These are phyloP conservation scores for Lissonota sp. DNA, from an alignment of 2,888 invertebrate genomes.

Conservation along the genomic window DNA sequence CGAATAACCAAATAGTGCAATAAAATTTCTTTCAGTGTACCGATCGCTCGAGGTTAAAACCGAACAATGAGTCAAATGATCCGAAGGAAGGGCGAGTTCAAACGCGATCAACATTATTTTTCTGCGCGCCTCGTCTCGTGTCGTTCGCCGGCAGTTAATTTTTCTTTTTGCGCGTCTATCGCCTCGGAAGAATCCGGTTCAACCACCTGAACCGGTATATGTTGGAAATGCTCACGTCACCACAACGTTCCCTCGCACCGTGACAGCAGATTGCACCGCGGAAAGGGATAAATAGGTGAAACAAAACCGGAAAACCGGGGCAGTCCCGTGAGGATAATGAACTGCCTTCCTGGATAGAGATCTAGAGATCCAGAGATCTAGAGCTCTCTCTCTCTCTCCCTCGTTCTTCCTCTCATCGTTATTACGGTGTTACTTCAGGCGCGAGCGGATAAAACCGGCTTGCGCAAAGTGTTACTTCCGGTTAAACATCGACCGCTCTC, in stretches of 20 bases:
- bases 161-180: neutral
- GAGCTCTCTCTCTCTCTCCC: slow-evolving; percentile 13
- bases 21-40: too few species aligned
- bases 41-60: too few species aligned
- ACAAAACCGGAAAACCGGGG: slow-evolving; percentile 54
- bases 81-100: too few species aligned
- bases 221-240: neutral
- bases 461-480: slow-evolving; percentile 57
- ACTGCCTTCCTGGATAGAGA: slow-evolving; percentile 59
- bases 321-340: slow-evolving; percentile 58
- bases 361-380: slow-evolving; percentile 21
- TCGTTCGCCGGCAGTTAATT: neutral
- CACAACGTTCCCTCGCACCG: slow-evolving; percentile 27
- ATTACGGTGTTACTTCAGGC: slow-evolving; percentile 46
- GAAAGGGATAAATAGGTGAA: slow-evolving; percentile 61
- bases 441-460: slow-evolving; percentile 53
- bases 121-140: neutral
- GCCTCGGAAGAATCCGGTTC: slow-evolving; percentile 51
- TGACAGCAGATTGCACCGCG: slow-evolving; percentile 47
- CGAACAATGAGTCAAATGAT: too few species aligned
- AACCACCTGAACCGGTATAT: slow-evolving; percentile 55
- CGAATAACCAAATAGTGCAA: too few species aligned
- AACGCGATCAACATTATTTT: neutral
- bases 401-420: slow-evolving; percentile 42
- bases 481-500: slow-evolving; percentile 23